A percentile compares a stretch with the other conserved stretches of the same genome.
Evolutionary conservation across 2,888 invertebrate genomes (phyloP).

Genomic region (Mythimna pallens): DNA sequence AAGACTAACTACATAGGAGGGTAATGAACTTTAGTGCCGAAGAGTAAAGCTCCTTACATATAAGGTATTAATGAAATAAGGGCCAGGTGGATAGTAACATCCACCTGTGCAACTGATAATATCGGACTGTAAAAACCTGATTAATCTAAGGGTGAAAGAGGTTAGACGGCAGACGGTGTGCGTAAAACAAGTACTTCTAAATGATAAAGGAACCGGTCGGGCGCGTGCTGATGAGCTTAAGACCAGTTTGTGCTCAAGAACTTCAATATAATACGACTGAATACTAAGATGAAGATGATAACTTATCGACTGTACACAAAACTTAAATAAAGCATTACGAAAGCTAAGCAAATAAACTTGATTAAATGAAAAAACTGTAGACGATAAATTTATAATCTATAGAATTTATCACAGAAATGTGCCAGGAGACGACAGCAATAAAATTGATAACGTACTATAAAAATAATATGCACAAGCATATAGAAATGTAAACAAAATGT

Average conservation of each 20-base stretch:
- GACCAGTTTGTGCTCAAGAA: constrained; percentile 45
- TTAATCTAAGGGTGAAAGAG: constrained; percentile 48
- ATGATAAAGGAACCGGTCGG: constrained; percentile 52
- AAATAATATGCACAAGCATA: constrained; percentile 61
- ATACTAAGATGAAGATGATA: constrained; percentile 20
- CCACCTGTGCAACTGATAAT: constrained; percentile 30
- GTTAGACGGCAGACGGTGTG: constrained; percentile 43
- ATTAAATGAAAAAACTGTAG: constrained; percentile 39
- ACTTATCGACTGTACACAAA: constrained; percentile 6
- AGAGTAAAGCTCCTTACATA: neutral
- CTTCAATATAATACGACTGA: constrained; percentile 26
- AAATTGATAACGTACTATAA: constrained; percentile 49
- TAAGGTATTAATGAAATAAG: constrained; percentile 6
- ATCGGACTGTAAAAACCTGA: constrained; percentile 43
- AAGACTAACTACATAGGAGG: neutral
- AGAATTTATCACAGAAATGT: constrained; percentile 42
- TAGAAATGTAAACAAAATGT: constrained; percentile 84
- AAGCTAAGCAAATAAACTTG: constrained; percentile 24
- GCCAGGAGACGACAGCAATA: constrained; percentile 49
- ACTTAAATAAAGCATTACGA: constrained; percentile 9
- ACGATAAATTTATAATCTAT: constrained; percentile 39
- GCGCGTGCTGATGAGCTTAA: constrained; percentile 56
- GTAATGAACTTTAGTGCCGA: constrained; percentile 28
- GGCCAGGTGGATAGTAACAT: constrained; percentile 11
- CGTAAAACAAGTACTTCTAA: constrained; percentile 49